These are phyloP conservation scores for Globia sparganii DNA, from an alignment of 2,888 invertebrate species.

Conservation along the genomic window DNA sequence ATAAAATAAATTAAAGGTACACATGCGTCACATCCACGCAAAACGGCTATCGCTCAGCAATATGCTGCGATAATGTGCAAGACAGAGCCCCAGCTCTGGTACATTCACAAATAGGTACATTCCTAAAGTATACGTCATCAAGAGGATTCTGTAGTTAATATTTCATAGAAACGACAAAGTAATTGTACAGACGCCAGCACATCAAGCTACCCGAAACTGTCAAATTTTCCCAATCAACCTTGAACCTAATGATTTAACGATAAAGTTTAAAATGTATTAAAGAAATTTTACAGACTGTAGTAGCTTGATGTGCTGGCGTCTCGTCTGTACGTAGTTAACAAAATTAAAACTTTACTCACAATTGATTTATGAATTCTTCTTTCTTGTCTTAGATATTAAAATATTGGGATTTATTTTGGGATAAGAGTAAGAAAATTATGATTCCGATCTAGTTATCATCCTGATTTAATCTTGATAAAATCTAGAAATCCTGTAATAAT, in stretches of 20 bases:
- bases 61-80: too few species aligned
- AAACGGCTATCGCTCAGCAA: too few species aligned
- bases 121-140: neutral
- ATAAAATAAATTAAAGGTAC: too few species aligned
- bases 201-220: too few species aligned
- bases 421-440: neutral
- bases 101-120: neutral
- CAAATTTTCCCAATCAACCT: too few species aligned
- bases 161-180: neutral
- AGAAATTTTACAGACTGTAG: too few species aligned
- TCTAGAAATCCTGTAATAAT: neutral
- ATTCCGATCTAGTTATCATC: neutral
- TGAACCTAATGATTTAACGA: too few species aligned
- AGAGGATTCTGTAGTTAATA: neutral
- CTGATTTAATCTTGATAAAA: neutral
- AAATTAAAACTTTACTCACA: neutral
- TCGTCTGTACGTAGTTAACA: neutral
- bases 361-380: conserved; percentile 7
- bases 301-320: too few species aligned
- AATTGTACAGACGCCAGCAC: too few species aligned
- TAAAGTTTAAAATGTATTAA: too few species aligned
- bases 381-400: neutral
- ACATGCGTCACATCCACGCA: too few species aligned
- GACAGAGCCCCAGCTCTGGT: too few species aligned
- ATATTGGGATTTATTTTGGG: neutral